Evolutionary conservation across 2,888 invertebrate species (phyloP).

Genomic region (Mythimna loreyi): DNA sequence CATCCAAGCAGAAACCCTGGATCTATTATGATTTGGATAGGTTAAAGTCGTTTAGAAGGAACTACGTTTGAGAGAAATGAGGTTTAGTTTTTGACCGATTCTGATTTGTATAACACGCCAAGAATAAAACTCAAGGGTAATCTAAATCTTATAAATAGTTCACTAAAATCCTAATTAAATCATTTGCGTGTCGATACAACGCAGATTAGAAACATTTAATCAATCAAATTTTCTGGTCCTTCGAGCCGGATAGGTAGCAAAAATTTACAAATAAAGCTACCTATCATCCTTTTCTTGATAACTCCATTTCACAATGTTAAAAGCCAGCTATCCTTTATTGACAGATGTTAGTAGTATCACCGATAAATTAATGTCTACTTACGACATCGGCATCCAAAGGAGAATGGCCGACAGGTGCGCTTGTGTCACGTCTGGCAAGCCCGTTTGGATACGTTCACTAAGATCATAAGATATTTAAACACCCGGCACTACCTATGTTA

Average conservation of each 20-base stretch:
- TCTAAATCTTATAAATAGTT: neutral
- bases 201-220: neutral
- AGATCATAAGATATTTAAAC: constrained; percentile 60
- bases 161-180: neutral
- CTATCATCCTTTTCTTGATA: neutral
- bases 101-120: too few species aligned
- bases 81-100: neutral
- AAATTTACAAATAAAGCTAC: neutral
- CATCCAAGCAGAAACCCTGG: constrained; percentile 26
- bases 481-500: constrained; percentile 46
- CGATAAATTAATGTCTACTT: constrained; percentile 25
- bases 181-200: neutral
- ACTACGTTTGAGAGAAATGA: neutral
- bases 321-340: neutral
- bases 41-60: constrained; percentile 5
- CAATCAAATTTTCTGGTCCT: constrained; percentile 9
- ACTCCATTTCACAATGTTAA: neutral
- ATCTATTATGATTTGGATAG: constrained; percentile 31
- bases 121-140: too few species aligned
- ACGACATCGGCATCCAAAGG: constrained; percentile 38
- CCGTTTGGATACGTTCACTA: constrained; percentile 50
- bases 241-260: neutral
- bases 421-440: constrained; percentile 35
- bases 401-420: constrained; percentile 57
- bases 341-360: constrained; percentile 17